Conservation (phyloP, 2,797 vertebrate species). For the Hippoglossus hippoglossus region DNA sequence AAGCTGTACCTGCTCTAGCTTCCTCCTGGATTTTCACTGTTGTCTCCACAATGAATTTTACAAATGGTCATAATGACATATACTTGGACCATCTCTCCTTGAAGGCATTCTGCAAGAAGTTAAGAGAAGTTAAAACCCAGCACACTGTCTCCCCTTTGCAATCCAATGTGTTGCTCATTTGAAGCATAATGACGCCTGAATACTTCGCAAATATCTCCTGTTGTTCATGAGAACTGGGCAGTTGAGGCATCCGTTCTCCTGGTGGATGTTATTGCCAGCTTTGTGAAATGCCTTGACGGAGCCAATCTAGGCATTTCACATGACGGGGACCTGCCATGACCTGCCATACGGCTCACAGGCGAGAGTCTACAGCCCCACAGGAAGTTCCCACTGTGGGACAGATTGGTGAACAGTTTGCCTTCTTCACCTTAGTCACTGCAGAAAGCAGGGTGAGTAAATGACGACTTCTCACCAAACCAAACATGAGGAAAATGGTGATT, state of each 20-base stretch:
- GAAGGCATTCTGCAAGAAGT: neutral
- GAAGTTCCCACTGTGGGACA: conserved; percentile 58
- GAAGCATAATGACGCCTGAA: neutral
- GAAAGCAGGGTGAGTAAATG: conserved; percentile 15
- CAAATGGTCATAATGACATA: neutral
- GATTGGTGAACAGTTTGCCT: conserved; percentile 51
- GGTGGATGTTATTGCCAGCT: neutral
- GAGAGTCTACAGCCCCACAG: conserved; percentile 32
- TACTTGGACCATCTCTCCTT: neutral
- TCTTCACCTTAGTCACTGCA: conserved; percentile 7
- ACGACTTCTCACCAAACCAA: neutral
- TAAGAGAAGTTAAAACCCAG: neutral
- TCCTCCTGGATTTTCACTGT: neutral
- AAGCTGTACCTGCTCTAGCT: neutral
- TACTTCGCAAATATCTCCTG: neutral
- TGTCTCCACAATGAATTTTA: neutral
- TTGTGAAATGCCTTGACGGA: conserved; percentile 4
- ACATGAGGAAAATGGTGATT: neutral
- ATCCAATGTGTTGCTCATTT: neutral
- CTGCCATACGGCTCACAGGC: conserved; percentile 38
- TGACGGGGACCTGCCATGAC: conserved; percentile 2
- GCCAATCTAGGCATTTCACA: conserved; percentile 31
- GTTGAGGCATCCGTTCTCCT: neutral
- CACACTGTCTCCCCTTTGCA: neutral
- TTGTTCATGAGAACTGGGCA: neutral